Base-by-base conservation (phyloP, 2,888 invertebrate genomes). In the Fissipunctia ypsillon region DNA sequence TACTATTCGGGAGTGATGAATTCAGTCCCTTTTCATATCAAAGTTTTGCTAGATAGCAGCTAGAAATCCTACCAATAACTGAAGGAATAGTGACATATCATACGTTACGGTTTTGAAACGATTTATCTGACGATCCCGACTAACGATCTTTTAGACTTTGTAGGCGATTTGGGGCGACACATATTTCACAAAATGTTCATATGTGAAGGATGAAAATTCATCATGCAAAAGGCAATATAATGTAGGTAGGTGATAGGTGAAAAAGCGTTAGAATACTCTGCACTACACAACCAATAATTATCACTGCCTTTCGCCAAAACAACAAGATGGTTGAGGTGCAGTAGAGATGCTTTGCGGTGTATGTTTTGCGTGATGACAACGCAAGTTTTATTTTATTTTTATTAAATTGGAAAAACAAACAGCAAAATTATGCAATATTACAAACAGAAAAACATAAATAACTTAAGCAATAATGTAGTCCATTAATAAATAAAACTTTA, bases 121-220 rank as follows among this genome's bases (percentile, higher is more conserved):
- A 76, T 78, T 72, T 73, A 56, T 57, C 43, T 14, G 43, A 50
- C 73, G 65, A 61, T 78, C 41, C 56, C 9, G 25, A 73, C 56
- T 66, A 78, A 73, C 61, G 78, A 78, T 73, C 48, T 63, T 78
- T 78, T 60, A 56, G 66, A 66, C 45, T 67, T 52, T 63, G 72
- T 41, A 66, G 54, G 66, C 56, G 48, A 77, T 78, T 78, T 66
- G 25, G 16, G n/a, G 12, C 25, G 31, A 22, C 25, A 59, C 41
- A 76, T 64, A 52, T 76, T 76, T 76, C 45, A 60, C 16, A 63
- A 77, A 76, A 76, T 70, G 22, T 35, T 38, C n/a, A 14, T 64
- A 19, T 25, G 35, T 0, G 0, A 43, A 31, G 9, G 22, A 48
- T 48, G 22, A 48, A 48, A 22, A 48, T 22, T 2, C 45, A 22